Conservation (phyloP, 1,140 invertebrate genomes). For the Cecropterus lyciades region DNA sequence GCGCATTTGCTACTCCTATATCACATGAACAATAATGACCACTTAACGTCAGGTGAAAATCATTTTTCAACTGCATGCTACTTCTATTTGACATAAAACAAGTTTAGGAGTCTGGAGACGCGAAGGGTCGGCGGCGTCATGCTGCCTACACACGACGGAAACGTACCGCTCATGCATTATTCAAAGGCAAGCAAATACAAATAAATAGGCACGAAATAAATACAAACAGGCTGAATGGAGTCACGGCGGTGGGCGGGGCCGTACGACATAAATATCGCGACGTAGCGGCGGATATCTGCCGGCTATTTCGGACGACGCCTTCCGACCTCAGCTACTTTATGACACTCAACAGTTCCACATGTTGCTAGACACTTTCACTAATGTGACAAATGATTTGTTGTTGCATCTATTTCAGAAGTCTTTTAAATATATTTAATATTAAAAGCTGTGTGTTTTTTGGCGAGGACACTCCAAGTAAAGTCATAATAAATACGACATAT, state of each 20-base stretch:
- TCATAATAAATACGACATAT: too few species aligned
- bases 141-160: conserved; percentile 81
- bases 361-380: conserved; percentile 25
- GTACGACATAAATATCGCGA: conserved; percentile 80
- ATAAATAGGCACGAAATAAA: conserved; percentile 83
- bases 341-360: conserved; percentile 29
- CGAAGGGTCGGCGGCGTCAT: conserved; percentile 70
- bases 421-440: too few species aligned
- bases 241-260: conserved; percentile 75
- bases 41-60: too few species aligned
- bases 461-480: too few species aligned
- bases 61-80: too few species aligned
- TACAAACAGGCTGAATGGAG: conserved; percentile 82
- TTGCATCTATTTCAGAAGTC: conserved; percentile 1
- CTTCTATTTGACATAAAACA: too few species aligned
- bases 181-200: conserved; percentile 81
- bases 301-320: conserved; percentile 68
- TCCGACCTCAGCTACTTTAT: conserved; percentile 44
- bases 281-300: conserved; percentile 71
- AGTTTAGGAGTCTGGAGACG: conserved; percentile 38
- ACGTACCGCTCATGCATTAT: conserved; percentile 80
- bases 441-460: too few species aligned
- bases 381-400: conserved; percentile 10
- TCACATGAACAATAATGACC: too few species aligned
- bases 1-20: too few species aligned